Conservation (phyloP, 2,113 vertebrate species). For the Mus musculus region DNA sequence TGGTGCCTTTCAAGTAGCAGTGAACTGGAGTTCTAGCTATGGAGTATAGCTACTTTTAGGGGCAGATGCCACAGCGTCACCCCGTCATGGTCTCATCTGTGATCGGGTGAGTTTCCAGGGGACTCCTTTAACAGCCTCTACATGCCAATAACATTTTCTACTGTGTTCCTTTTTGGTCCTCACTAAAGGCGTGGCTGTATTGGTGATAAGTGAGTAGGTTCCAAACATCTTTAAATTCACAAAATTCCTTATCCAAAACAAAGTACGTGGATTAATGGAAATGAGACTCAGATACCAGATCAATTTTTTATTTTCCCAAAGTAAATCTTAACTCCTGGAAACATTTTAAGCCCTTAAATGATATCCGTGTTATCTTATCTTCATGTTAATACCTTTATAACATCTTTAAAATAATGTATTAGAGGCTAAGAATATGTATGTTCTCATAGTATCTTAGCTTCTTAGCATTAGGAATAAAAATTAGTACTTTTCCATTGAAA, state of each 20-base stretch:
- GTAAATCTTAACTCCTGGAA: conserved; percentile 21
- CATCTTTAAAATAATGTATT: conserved; percentile 38
- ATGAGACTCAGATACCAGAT: neutral
- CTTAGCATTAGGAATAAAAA: conserved; percentile 62
- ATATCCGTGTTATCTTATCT: neutral
- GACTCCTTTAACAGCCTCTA: neutral
- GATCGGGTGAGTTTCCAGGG: neutral
- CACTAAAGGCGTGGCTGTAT: neutral
- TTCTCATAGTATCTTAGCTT: conserved; percentile 31
- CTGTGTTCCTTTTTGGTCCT: conserved; percentile 7
- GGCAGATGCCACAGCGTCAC: neutral
- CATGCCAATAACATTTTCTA: conserved; percentile 6
- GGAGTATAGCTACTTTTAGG: neutral
- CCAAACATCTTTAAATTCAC: conserved; percentile 29
- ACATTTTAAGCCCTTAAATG: conserved; percentile 50
- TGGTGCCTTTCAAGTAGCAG: neutral
- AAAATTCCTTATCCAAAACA: neutral
- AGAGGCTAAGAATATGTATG: conserved; percentile 46
- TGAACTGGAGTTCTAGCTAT: neutral
- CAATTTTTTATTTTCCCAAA: conserved; percentile 16
- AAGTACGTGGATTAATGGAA: conserved; percentile 28
- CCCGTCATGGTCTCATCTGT: neutral
- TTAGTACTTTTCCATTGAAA: conserved; percentile 14
- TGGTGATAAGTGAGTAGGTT: neutral
- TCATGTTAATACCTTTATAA: neutral